Base-by-base conservation (phyloP, 2,113 vertebrate species). In the Turnix velox region DNA sequence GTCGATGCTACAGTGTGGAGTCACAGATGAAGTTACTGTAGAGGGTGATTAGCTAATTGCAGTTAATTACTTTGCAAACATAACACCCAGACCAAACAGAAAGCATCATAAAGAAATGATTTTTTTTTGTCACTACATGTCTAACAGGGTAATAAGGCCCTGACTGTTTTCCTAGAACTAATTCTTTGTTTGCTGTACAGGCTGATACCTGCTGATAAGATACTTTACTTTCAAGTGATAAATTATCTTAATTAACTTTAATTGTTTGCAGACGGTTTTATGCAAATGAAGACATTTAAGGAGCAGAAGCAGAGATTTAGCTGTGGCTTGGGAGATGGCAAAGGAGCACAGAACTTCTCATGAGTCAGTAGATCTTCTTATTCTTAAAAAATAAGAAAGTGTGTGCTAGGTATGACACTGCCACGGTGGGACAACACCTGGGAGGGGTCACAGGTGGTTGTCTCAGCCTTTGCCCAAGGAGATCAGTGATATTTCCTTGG, bases 241-340 rank as follows among this genome's bases (percentile, higher is more conserved):
- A 96, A 97, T 97, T 96, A 93, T 95, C 92, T 96, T 97, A 97
- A 98, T 98, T 98, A 97, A 69, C 89, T 94, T 63, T 90, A 97
- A 97, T 96, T 97, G 94, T 97, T 96, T 92, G 59, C 48, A 87
- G 83, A 74, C 55, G 84, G 74, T 95, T 97, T 96, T 73, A 96
- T 95, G 93, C 91, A 91, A 93, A 94, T 75, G 0, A 19, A 30
- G 72, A 80, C 49, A 35, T 92, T 95, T 85, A 69, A 48, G 49
- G 77, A 94, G 79, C 23, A 83, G 78, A 92, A 93, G 87, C 55
- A 59, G 87, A 12, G 71, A 20, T 65, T 86, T 52, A 82, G 35
- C 18, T 55, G 54, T 30, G 59, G 25, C 5, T 73, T 46, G 66
- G 92, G 69, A 87, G 69, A 2, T 31, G 22, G 27, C 7, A 35